Base-by-base conservation (phyloP, 2,797 vertebrate species). In the Gymnoscopelus microlampas region DNA sequence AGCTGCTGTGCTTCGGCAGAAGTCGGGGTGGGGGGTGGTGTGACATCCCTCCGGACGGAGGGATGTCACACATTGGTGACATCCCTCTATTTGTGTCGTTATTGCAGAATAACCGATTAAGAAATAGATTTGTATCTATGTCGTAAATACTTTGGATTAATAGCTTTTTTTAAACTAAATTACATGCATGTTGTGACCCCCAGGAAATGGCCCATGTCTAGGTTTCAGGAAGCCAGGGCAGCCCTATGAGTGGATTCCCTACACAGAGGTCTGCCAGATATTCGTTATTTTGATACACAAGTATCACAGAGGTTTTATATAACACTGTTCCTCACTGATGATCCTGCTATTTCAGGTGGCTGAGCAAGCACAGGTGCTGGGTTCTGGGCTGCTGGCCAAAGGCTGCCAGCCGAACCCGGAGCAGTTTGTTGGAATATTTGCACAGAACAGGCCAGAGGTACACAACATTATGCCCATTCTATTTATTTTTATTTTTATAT, bases 361-460 rank as follows among this genome's bases (percentile, higher is more conserved):
- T n/a, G 87, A 93, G 71, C 86, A 70, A 80, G 93, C 94, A 0
- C 93, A 90, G 88, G 69, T 88, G 59, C 82, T 95, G n/a, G 94
- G 94, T 63, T 94, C 92, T 0, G 94, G 94, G 24, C 85, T 95
- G 63, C 61, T 95, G 70, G 90, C 88, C 3, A 93, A 93, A 83
- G 93, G 93, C 77, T 95, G 93, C 83, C 86, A 87, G 73, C 91
- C 93, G 0, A 91, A 88, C 68, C 83, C 93, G 0, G 63, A 93
- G 65, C 92, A 95, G 65, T 94, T 93, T 76, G 81, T 95, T 2
- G 93, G 92, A 15, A 93, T 95, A 74, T 95, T 90, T 80, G 91
- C 93, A 69, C 92, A 93, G 67, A 95, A 95, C 86, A 91, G 92
- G 66, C 94, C 93, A 44, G 93, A 95, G 94, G 94, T 95, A 91